phyloP scores from a whole-genome alignment of 2,113 vertebrate species.

The Tetrao urogallus region DNA sequence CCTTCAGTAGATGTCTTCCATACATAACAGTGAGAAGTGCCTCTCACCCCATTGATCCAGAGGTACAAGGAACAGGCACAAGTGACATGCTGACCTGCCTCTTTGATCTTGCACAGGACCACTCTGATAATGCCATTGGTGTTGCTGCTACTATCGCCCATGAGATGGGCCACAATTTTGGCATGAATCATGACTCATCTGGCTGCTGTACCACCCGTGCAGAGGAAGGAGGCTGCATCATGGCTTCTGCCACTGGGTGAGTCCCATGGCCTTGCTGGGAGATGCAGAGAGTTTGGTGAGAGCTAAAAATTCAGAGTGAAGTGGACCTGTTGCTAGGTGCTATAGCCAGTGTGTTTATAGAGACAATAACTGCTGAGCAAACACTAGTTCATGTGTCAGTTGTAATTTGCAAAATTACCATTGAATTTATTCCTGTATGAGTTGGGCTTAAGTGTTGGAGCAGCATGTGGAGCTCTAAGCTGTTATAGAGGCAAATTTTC shows the following conservation, averaged over 20 bases:
- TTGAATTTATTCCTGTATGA: background rate
- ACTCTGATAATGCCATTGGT: conserved; percentile 90
- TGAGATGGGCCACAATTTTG: conserved; percentile 98
- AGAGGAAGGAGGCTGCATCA: conserved; percentile 94
- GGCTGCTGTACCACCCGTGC: conserved; percentile 87
- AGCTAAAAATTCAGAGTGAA: background rate
- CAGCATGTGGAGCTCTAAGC: background rate
- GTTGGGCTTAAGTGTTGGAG: background rate
- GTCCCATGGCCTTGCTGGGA: background rate
- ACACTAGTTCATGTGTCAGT: background rate
- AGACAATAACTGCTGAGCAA: background rate
- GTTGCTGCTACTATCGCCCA: conserved; percentile 96
- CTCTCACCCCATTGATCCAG: background rate
- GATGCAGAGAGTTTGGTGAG: background rate
- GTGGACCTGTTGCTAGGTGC: background rate
- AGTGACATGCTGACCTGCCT: background rate
- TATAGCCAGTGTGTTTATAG: background rate
- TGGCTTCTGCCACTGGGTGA: conserved; percentile 97
- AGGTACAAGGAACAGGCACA: background rate
- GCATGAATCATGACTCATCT: conserved; percentile 91
- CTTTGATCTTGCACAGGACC: conserved; percentile 81
- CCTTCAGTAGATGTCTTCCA: background rate
- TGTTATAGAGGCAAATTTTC: background rate
- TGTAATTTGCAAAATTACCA: background rate
- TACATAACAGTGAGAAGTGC: background rate